These are phyloP conservation scores for Yponomeuta malinellus DNA, from an alignment of 2,888 invertebrate genomes.

Conservation along the genomic window DNA sequence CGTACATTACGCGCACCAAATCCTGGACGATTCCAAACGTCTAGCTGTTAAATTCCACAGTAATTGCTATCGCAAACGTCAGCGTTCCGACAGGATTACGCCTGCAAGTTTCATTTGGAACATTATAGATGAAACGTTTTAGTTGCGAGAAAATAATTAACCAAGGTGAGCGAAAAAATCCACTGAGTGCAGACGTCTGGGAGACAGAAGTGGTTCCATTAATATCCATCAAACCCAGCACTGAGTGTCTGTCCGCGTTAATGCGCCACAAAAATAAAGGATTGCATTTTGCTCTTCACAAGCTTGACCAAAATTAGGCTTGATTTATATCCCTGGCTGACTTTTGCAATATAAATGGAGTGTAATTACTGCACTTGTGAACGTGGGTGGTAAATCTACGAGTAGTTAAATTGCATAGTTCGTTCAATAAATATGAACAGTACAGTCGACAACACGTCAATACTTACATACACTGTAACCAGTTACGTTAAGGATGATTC, in stretches of 20 bases:
- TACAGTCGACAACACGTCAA: too few relatives aligned
- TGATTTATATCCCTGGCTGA: background rate
- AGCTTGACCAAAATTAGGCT: slow-evolving; percentile 1
- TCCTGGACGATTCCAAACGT: too few relatives aligned
- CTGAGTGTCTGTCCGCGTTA: background rate
- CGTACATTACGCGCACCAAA: too few relatives aligned
- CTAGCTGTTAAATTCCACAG: too few relatives aligned
- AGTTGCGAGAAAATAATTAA: background rate
- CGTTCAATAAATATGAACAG: too few relatives aligned
- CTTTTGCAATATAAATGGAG: background rate
- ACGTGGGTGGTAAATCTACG: background rate
- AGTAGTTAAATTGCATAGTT: too few relatives aligned
- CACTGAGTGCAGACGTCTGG: background rate
- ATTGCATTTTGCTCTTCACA: background rate
- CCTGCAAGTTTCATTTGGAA: background rate
- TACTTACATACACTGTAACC: too few relatives aligned
- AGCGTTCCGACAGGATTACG: background rate
- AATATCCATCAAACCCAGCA: slow-evolving; percentile 31
- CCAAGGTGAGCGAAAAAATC: slow-evolving; percentile 1
- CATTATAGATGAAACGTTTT: background rate
- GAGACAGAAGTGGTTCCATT: slow-evolving; percentile 24
- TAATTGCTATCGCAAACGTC: too few relatives aligned
- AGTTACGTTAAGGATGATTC: too few relatives aligned
- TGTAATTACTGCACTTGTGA: background rate
- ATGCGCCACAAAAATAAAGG: background rate